Evolutionary conservation across 2,113 vertebrate species (phyloP), one percentile per base, ranked within the genome.

Genomic region (Eolophus roseicapilla): DNA sequence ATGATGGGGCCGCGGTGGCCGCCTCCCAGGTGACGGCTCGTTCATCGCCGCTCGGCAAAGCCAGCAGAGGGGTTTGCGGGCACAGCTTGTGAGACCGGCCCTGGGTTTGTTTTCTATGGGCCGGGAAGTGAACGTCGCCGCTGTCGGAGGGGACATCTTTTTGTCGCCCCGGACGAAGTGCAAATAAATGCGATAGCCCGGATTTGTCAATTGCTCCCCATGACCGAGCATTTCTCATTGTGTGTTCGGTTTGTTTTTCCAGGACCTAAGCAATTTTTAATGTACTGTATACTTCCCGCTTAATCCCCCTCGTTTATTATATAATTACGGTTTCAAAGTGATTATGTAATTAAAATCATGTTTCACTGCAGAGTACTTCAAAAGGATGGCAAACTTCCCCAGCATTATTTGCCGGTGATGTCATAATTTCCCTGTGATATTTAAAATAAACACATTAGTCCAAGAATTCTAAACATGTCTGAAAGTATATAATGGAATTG

Each of bases 381-480:
- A 99, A 99, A 97, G 90, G 82, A 86, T 85, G 73, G 84, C 97
- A 96, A 96, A 97, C 97, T 97, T 97, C 97, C 97, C 95, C 86
- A 95, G 97, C 98, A 98, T 99, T 97, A 98, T 98, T 98, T 97
- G 97, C 98, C 94, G 97, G 97, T 99, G 98, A 99, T 99, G 99
- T 99, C 98, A 99, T 98, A 98, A 98, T 99, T 99, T 99, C 98
- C 98, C 97, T 98, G 97, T 98, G 98, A 99, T 99, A 98, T 99
- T 99, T 98, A 98, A 99, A 99, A 99, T 98, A 99, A 99, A 99
- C 98, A 99, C 99, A 99, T 99, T 99, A 99, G 98, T 95, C 95
- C 95, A 98, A 98, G 98, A 99, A 99, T 99, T 98, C 98, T 98
- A 98, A 99, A 99, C 98, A 98, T 98, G 98, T 99, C 99, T 99